Evolutionary conservation across 2,113 vertebrate species (phyloP), one percentile per base, ranked within the genome.

Genomic region (Trachemys scripta): DNA sequence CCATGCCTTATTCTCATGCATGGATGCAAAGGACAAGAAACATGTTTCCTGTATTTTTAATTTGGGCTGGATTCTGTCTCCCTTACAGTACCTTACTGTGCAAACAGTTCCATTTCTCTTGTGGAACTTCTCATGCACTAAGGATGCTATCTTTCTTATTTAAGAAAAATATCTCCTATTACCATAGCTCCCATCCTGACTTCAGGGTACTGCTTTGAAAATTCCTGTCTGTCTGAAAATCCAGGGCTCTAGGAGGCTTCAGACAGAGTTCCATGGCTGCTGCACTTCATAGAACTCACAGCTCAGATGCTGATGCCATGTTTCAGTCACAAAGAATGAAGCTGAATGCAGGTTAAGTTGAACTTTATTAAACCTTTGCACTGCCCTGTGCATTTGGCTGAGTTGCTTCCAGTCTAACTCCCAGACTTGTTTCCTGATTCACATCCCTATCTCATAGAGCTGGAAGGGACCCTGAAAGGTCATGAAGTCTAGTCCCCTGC

Each of bases 11-110:
- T 5, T 65, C 59, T 65, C 11, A 65, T 35, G 59, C 59, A 14
- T 65, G 29, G 29, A 65, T 62, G 35, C 10, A 65, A 83, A 83
- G 90, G n/a, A 54, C 47, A 95, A 95, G 79, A 95, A 93, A 86
- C 25, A 47, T 45, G n/a, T 87, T 85, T 83, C 29, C 90, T 78
- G 20, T 89, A 0, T 85, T 42, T 93, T 92, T 94, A 38, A 93
- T 25, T 69, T 88, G 85, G 14, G 42, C 45, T 85, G 80, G 59
- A 51, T 72, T 82, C 54, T 86, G 85, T 45, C 47, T 19, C 90
- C 87, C 45, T 89, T 17, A 24, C 4, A 82, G 56, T 51, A 84
- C 88, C 49, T 19, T 83, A 90, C 57, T 93, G 17, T 75, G 57
- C 54, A 90, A 80, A n/a, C 59, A 47, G 20, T 85, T 85, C n/a